These are phyloP conservation scores for Poeciliopsis infans DNA, from an alignment of 2,797 vertebrate species.

Conservation along the genomic window DNA sequence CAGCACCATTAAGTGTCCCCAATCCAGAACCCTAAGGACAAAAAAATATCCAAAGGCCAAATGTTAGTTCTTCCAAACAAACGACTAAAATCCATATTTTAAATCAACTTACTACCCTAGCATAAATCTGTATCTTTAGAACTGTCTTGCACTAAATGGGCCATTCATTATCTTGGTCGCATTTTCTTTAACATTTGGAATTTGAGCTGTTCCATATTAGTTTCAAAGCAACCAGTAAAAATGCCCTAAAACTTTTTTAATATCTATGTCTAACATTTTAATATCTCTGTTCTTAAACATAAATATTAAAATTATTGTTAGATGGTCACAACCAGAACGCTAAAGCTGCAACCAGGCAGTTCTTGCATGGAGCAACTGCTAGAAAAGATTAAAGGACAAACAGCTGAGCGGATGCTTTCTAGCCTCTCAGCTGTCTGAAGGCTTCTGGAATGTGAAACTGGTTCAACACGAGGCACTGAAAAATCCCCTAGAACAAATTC, in stretches of 20 bases:
- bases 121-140: not conserved
- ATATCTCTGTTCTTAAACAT: not conserved
- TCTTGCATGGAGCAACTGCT: not conserved
- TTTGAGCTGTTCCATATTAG: not conserved
- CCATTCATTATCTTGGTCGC: not conserved
- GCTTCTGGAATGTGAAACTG: not conserved
- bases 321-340: not conserved
- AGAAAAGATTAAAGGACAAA: not conserved
- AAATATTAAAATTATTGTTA: not conserved
- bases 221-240: not conserved
- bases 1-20: conserved; percentile 83
- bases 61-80: not conserved
- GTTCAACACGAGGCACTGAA: not conserved
- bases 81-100: not conserved
- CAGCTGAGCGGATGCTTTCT: not conserved
- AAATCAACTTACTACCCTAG: not conserved
- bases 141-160: not conserved
- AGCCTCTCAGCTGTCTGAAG: not conserved
- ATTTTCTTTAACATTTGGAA: not conserved
- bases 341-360: not conserved
- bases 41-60: conserved; percentile 4
- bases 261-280: too few relatives aligned
- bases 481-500: not conserved
- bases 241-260: not conserved
- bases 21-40: conserved; percentile 81